Conservation (phyloP, 2,888 invertebrate genomes). For the Crioceris asparagi region DNA sequence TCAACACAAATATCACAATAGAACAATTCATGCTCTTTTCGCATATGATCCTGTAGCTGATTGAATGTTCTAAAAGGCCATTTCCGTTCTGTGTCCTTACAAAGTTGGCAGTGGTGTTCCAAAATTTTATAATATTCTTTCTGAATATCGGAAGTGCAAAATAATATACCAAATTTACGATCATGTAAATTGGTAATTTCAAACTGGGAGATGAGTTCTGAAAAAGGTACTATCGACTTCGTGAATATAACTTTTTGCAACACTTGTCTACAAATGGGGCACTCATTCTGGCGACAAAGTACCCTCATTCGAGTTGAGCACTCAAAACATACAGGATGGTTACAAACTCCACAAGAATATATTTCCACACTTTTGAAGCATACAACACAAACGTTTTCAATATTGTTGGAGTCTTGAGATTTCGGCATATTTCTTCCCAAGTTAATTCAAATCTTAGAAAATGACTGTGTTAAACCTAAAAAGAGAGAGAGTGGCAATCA, state of each 20-base stretch:
- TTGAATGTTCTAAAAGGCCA: conserved; percentile 66
- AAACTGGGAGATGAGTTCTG: conserved; percentile 39
- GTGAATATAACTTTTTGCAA: conserved; percentile 79
- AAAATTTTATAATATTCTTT: conserved; percentile 63
- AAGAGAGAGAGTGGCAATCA: too few species aligned
- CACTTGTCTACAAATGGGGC: conserved; percentile 89
- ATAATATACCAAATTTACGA: conserved; percentile 70
- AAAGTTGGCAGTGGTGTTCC: conserved; percentile 66
- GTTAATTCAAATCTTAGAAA: too few species aligned
- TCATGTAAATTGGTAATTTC: conserved; percentile 47
- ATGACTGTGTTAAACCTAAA: too few species aligned
- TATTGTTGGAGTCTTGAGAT: conserved; percentile 17
- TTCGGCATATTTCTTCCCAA: too few species aligned
- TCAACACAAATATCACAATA: conserved; percentile 92
- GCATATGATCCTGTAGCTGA: conserved; percentile 77
- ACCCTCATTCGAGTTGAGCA: conserved; percentile 97
- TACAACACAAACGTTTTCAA: conserved; percentile 63
- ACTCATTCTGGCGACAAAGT: conserved; percentile 84
- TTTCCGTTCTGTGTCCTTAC: conserved; percentile 39
- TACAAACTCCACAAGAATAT: conserved; percentile 83
- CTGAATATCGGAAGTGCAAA: conserved; percentile 62
- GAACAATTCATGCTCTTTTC: conserved; percentile 69
- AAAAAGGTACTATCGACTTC: conserved; percentile 54
- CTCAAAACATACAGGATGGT: conserved; percentile 95
- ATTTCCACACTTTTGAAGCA: conserved; percentile 78